Base-by-base conservation (phyloP, 1,140 invertebrate species). In the Cherax quadricarinatus region DNA sequence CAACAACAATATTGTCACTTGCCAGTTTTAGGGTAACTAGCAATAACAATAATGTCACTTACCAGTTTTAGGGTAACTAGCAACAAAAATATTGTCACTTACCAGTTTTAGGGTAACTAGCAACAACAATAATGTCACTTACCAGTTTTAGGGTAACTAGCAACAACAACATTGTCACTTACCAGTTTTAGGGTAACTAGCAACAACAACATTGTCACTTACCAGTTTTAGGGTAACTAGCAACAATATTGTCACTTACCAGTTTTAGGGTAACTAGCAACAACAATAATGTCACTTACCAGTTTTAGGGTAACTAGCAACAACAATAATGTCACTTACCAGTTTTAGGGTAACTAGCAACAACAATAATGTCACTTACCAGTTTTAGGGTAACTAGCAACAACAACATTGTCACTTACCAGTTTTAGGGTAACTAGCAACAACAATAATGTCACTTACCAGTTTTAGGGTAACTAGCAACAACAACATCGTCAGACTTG, bases 161-260 rank as follows among this genome's bases (percentile, higher is more conserved):
- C n/a, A 7, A 92, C 94, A 84, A 70, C 87, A 62, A 70, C 24
- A 75, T 7, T 4, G 91, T 60, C 53, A 78, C 51, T 75, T 89
- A 95, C 95, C 95, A 94, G 95, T 88, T 51, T 94, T 94, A 49
- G 94, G 94, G 75, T 92, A 93, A 53, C 93, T 94, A 7, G 93
- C 94, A 7, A 92, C 94, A 84, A 70, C 87, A 62, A 70, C 24
- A 75, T 7, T 4, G 91, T 60, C 53, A 78, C 51, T 75, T 89
- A 95, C 95, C 95, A 94, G 95, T 88, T 51, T 94, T 94, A 49
- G 94, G 94, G 75, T 92, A 93, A 57, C 93, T 94, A 7, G 93
- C 94, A 7, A 92, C 94, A 62, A 70, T n/a, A 75, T 7, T 6
- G 92, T 60, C 53, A 78, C 51, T 75, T 89, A 95, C 95, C 95